phyloP scores from a whole-genome alignment of 2,888 invertebrate genomes.

The Coronaproctus castanopsis region DNA sequence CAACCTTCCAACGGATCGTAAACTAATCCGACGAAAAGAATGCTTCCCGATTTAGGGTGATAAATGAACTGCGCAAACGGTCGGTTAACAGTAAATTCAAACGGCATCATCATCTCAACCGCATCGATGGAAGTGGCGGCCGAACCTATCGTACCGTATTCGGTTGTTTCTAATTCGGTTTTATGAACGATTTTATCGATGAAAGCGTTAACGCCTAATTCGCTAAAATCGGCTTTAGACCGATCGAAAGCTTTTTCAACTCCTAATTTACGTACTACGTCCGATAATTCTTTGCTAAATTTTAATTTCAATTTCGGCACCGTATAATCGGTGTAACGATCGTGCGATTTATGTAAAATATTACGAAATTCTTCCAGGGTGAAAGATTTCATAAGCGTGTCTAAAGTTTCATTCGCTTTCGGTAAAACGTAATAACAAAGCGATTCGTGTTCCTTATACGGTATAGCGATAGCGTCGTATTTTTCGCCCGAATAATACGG shows the following conservation, averaged over 20 bases:
- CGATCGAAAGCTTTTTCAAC: background rate
- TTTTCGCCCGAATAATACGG: background rate
- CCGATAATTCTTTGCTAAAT: background rate
- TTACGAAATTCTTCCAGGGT: background rate
- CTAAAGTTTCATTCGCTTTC: background rate
- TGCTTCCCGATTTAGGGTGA: background rate
- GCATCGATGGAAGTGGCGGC: background rate
- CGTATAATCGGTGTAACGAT: background rate
- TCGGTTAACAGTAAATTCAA: background rate
- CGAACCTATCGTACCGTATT: background rate
- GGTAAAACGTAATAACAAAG: background rate
- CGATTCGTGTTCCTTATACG: background rate
- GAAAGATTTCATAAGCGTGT: background rate
- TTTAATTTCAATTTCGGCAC: background rate
- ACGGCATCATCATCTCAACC: background rate
- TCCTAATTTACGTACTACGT: background rate
- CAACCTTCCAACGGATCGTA: background rate
- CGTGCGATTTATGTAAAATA: background rate
- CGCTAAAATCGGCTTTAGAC: background rate
- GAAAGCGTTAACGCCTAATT: background rate
- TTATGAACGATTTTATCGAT: background rate
- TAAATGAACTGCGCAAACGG: background rate
- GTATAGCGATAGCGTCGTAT: background rate
- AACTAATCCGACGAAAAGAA: background rate
- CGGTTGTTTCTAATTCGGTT: background rate